Base-by-base conservation (phyloP, 2,113 vertebrate genomes). In the Aythya baeri region DNA sequence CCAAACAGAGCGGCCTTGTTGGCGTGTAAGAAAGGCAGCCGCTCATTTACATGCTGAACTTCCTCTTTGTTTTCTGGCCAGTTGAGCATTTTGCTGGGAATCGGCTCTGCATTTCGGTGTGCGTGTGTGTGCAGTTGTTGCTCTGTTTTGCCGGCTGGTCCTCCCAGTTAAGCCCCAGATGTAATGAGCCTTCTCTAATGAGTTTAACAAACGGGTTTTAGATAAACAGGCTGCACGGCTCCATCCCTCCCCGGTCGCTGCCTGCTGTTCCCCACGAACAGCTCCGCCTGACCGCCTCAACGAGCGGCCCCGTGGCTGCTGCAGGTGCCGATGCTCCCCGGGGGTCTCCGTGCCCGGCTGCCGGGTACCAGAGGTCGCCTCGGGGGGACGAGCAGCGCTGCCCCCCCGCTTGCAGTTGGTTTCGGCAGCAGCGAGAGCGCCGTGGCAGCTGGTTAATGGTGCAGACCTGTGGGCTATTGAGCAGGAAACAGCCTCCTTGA, bases 241-340 rank as follows among this genome's bases (percentile, higher is more conserved):
- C 58, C 1, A 72, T 29, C 38, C 62, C 73, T 54, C 27, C 43
- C 16, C 5, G 2, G 32, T 31, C 9, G 26, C 76, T 49, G 38
- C 20, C 2, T 2, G 6, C 66, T 2, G 1, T 34, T 49, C 67
- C 61, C 12, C 1, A 9, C 5, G 79, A 58, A 1, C 49, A 7
- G 38, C 5, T 6, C 0, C 0, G 21, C 20, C 68, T 44, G 36
- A 22, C 34, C n/a, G 34, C 63, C 13, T 22, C 41, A 3, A 2
- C 1, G 26, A 36, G 49, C 22, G 20, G 52, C 44, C 14, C 52
- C 4, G 11, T 31, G 32, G 3, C 61, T 22, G 61, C 3, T 0
- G 2, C 55, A 41, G 49, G 36, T 21, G 5, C 0, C 1, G 10
- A 4, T 1, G 11, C 38, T 15, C n/a, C 23, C 13, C 25, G 57